Conservation (phyloP, 2,113 vertebrate genomes). For the Aspiorhynchus laticeps region DNA sequence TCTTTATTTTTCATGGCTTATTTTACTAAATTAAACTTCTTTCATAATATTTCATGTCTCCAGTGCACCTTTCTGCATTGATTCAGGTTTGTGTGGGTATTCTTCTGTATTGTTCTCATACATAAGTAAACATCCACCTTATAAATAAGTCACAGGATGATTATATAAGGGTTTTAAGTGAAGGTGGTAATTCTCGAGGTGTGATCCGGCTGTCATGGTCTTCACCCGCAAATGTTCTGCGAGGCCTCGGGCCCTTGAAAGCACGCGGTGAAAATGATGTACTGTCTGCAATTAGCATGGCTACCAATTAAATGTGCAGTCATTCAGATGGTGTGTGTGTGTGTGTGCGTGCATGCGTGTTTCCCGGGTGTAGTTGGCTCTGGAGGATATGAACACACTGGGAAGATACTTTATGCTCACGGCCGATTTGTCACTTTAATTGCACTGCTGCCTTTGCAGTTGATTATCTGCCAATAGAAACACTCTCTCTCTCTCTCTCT, state of each 20-base stretch:
- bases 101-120: not conserved
- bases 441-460: conserved; percentile 34
- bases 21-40: not conserved
- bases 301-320: conserved; percentile 30
- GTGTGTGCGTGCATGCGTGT: not conserved
- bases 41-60: not conserved
- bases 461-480: conserved; percentile 35
- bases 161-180: conserved; percentile 16
- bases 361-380: not conserved
- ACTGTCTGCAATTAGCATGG: conserved; percentile 41
- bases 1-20: no score
- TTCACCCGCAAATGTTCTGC: conserved; percentile 4
- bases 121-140: conserved; percentile 5
- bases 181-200: conserved; percentile 17
- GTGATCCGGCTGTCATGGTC: conserved; percentile 12
- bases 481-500: no score
- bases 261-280: conserved; percentile 23
- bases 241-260: conserved; percentile 24
- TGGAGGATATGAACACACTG: conserved; percentile 22
- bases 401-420: conserved; percentile 10
- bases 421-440: conserved; percentile 45
- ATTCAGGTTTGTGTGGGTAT: not conserved
- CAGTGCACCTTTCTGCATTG: not conserved
- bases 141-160: not conserved
- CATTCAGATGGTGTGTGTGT: conserved; percentile 5